Percentiles rank a stretch among this genome's conserved stretches.
Conservation (phyloP, 2,888 invertebrate species). For the Micoletzkya japonica region DNA sequence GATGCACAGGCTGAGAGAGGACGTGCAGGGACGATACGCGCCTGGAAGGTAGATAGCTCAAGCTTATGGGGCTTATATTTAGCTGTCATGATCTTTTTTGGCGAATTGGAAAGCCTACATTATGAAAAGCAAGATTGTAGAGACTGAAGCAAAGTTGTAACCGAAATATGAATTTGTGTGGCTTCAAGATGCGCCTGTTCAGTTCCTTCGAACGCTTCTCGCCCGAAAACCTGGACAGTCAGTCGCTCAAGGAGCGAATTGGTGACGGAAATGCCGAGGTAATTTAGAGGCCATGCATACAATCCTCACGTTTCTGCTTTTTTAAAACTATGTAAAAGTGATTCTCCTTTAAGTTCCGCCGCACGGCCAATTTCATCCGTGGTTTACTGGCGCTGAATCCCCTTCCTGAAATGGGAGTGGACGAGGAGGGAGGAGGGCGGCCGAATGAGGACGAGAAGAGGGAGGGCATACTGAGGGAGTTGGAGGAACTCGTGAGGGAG, state of each 20-base stretch:
- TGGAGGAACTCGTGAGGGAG: neutral
- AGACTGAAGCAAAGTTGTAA: too few species aligned
- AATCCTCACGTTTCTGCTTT: too few species aligned
- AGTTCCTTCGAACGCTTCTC: too few species aligned
- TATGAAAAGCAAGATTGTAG: too few species aligned
- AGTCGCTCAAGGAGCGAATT: too few species aligned
- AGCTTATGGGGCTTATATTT: too few species aligned
- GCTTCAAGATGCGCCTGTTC: too few species aligned
- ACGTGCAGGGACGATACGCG: neutral
- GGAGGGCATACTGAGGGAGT: neutral
- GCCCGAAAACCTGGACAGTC: too few species aligned
- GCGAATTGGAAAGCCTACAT: neutral
- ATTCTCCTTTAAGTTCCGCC: slow-evolving; percentile 1
- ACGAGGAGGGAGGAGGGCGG: neutral
- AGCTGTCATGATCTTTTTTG: neutral
- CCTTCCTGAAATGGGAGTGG: neutral
- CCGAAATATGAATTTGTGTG: too few species aligned
- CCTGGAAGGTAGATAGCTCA: slow-evolving; percentile 20
- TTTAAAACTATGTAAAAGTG: neutral
- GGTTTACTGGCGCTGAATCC: neutral
- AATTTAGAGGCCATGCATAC: too few species aligned
- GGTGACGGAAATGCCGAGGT: too few species aligned
- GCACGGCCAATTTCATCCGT: slow-evolving; percentile 8
- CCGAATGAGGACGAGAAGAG: neutral
- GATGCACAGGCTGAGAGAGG: slow-evolving; percentile 5